phyloP scores from a whole-genome alignment of 2,888 invertebrate genomes.

The Matsumyia berberina region DNA sequence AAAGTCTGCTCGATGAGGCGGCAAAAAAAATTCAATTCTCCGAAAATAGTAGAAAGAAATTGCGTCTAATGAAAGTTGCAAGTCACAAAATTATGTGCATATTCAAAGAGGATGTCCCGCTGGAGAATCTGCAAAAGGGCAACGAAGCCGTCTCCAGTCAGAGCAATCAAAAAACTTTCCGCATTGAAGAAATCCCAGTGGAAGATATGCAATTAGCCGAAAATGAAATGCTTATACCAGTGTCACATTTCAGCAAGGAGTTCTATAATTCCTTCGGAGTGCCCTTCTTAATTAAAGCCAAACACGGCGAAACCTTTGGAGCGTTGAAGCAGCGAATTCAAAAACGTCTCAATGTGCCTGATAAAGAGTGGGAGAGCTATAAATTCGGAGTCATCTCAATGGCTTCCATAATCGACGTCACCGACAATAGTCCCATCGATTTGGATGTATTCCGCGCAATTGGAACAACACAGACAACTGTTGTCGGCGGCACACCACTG shows the following conservation, averaged over 20 bases:
- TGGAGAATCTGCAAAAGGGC: conserved; percentile 85
- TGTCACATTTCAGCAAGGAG: conserved; percentile 99
- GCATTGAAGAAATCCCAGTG: conserved; percentile 97
- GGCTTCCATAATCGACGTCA: conserved; percentile 93
- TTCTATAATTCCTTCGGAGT: conserved; percentile 96
- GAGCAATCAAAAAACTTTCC: conserved; percentile 86
- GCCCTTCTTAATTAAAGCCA: conserved; percentile 95
- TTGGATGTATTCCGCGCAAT: conserved; percentile 80
- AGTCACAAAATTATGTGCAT: conserved; percentile 89
- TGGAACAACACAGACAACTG: conserved; percentile 63
- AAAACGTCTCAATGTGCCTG: conserved; percentile 95
- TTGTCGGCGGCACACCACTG: conserved; percentile 86
- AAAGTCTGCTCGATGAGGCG: conserved; percentile 96
- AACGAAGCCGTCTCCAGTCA: conserved; percentile 83
- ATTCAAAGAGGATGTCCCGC: conserved; percentile 88
- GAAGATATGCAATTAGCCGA: conserved; percentile 93
- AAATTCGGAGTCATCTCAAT: conserved; percentile 96
- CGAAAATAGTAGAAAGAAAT: conserved; percentile 93
- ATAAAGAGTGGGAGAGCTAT: conserved; percentile 99
- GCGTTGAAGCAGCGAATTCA: conserved; percentile 95
- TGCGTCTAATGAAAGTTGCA: conserved; percentile 92
- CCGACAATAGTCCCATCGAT: conserved; percentile 86
- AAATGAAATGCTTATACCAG: conserved; percentile 96
- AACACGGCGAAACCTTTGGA: conserved; percentile 94
- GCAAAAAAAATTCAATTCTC: conserved; percentile 95